Conservation (phyloP, 2,888 invertebrate genomes). For the Cantharis lateralis region DNA sequence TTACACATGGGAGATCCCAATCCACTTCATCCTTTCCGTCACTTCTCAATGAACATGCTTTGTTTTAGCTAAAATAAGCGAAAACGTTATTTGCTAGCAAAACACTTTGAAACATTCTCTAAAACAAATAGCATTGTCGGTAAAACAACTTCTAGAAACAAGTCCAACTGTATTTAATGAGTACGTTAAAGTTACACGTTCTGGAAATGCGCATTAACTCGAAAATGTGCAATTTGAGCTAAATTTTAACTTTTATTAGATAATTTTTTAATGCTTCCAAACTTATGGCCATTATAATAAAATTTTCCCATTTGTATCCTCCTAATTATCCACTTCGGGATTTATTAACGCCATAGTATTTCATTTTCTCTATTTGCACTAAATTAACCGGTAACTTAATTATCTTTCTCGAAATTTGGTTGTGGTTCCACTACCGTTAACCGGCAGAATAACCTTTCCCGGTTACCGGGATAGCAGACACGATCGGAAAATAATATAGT, state of each 20-base stretch:
- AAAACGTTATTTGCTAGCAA: constrained; percentile 23
- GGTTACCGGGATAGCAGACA: too few relatives aligned
- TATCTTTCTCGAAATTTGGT: background rate
- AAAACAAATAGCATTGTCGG: constrained; percentile 19
- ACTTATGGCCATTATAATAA: background rate
- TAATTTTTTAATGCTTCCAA: background rate
- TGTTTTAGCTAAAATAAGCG: constrained; percentile 21
- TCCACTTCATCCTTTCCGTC: constrained; percentile 19
- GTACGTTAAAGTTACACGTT: constrained; percentile 8
- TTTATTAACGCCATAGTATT: background rate
- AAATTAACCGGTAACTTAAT: background rate
- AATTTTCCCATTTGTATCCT: background rate
- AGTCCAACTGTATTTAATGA: constrained; percentile 14
- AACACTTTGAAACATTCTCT: constrained; percentile 18
- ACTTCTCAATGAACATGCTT: constrained; percentile 15
- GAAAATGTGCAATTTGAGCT: background rate
- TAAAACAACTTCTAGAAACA: constrained; percentile 11
- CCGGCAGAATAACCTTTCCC: too few relatives aligned
- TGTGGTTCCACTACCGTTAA: too few relatives aligned
- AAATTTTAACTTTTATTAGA: background rate
- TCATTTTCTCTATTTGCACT: background rate
- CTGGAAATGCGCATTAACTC: background rate
- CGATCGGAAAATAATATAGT: too few relatives aligned
- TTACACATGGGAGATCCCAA: constrained; percentile 21
- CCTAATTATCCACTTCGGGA: background rate